Evolutionary conservation across 2,888 invertebrate genomes (phyloP), one percentile per base, ranked within the genome.

Genomic region (Lycaena phlaeas): DNA sequence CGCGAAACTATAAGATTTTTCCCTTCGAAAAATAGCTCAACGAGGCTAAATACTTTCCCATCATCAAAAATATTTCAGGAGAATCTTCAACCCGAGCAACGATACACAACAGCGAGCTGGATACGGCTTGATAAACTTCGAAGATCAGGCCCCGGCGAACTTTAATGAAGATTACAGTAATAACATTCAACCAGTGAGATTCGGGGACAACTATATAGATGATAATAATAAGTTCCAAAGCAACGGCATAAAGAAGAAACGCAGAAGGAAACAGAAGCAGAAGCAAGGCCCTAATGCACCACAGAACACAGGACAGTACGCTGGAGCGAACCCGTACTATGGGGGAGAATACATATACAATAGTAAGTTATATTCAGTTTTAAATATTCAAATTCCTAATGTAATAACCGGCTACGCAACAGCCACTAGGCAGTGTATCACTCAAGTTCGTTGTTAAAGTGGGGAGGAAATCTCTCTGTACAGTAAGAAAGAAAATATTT

Each of bases 191-290:
- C 30, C 22, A 14, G 14, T 48, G 2, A 48, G 36, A 10, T 55
- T 56, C 36, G 49, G 51, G 38, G 47, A 44, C 11, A 27, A 31
- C 9, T 36, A 25, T n/a, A n/a, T n/a, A n/a, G n/a, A n/a, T 28
- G 31, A 42, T 27, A 27, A 34, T 4, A 36, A 15, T 1, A n/a
- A 7, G 11, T 15, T 27, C 29, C 28, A 6, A 27, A 10, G 10
- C 10, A 53, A 57, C 34, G 61, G 61, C 27, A 65, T 56, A 36
- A 70, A 56, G 43, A 59, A 60, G 27, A 59, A 62, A 25, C 61
- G 65, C 3, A 44, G 47, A 27, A 41, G 50, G 14, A 53, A 46
- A 28, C 49, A 42, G n/a, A 52, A 39, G n/a, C n/a, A n/a, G 11
- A 45, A 45, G 27, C 36, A 38, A 3, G 14, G 27, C 15, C 45